Conservation (phyloP, 2,113 vertebrate species). For the Scomber colias region DNA sequence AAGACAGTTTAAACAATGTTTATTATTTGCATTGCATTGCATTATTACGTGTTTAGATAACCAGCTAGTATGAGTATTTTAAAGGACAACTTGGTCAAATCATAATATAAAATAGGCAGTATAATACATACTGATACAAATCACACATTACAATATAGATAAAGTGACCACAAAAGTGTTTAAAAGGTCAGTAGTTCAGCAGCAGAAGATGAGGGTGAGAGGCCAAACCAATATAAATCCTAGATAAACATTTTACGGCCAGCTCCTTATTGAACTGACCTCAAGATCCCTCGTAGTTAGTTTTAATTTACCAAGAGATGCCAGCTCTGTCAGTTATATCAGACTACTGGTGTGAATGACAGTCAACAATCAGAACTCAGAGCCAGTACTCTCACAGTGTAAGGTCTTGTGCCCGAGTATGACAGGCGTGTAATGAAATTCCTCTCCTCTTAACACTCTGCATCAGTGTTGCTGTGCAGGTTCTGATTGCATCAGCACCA, state of each 20-base stretch:
- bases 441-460: conserved; percentile 34
- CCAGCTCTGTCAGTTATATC: conserved; percentile 33
- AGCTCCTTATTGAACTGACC: conserved; percentile 32
- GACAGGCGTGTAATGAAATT: conserved; percentile 65
- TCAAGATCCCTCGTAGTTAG: conserved; percentile 25
- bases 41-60: no score
- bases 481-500: conserved; percentile 32
- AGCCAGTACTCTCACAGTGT: conserved; percentile 4
- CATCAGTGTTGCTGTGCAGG: conserved; percentile 23
- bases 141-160: no score
- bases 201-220: not conserved
- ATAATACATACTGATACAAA: no score
- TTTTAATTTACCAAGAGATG: conserved; percentile 20
- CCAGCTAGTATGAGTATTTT: no score
- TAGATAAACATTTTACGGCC: conserved; percentile 11
- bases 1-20: no score
- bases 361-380: conserved; percentile 38
- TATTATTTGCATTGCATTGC: no score
- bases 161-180: no score
- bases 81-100: no score
- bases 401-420: conserved; percentile 43
- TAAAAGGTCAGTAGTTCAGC: not conserved
- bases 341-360: conserved; percentile 34
- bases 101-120: no score
- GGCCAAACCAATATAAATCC: conserved; percentile 8